Evolutionary conservation across 2,113 vertebrate genomes (phyloP), one percentile per base, ranked within the genome.

Genomic region (Hippocampus abdominalis): DNA sequence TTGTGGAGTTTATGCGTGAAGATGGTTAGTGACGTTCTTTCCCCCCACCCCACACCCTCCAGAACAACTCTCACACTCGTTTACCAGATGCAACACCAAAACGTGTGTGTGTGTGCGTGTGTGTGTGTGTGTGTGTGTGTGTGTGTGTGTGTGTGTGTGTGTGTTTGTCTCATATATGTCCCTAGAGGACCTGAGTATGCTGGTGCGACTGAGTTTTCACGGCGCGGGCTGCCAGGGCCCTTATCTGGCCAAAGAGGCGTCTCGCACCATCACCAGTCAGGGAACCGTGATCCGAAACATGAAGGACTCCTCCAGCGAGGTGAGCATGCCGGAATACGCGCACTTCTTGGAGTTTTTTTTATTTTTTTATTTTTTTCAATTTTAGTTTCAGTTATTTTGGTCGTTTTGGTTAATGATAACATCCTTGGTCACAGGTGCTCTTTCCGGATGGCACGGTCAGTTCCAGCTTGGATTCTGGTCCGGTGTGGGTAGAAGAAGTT

Each of bases 371-470:
- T 13, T 44, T 44, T 44, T 44, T 44, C 3, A 12, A 3, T 44
- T 11, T 44, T 11, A 12, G 0, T 44, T 11, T 44, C 2, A 3
- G 32, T 36, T 36, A 36, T 36, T 36, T 36, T 36, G 32, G 32
- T 36, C 32, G 5, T 36, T 36, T 5, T 36, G 32, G 32, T 36
- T 36, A 36, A 32, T 36, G 0, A 36, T 36, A 36, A 36, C 32
- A 36, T 36, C 32, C 32, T 36, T 36, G 32, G 32, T 36, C 32
- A 36, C 20, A 99, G 97, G 77, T 98, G 71, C 90, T 99, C 56
- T 98, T 96, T 91, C 91, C 95, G 68, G 92, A 97, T 69, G 94
- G 96, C 3, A 81, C 94, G 1, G 93, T 96, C 40, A 94, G 93
- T 84, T 90, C 36, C 29, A 94, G 94, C 76, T 90, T 91, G 0